phyloP scores from a whole-genome alignment of 2,797 vertebrate genomes.

The Girardinus metallicus region DNA sequence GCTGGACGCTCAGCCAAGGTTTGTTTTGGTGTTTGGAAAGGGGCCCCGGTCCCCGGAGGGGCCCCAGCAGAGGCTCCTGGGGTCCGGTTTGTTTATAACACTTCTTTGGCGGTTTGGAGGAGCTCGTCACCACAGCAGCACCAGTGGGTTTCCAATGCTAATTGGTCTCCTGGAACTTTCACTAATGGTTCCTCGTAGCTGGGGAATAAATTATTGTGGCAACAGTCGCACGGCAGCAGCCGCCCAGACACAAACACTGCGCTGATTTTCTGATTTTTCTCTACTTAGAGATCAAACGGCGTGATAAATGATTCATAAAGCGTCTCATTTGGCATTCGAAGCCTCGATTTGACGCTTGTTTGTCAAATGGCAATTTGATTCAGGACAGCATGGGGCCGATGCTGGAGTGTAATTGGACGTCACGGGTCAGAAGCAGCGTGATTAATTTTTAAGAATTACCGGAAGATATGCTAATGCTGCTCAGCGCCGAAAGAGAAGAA shows the following conservation, averaged over 20 bases:
- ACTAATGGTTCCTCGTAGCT: constrained; percentile 87
- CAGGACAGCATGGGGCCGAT: constrained; percentile 67
- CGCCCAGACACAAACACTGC: constrained; percentile 62
- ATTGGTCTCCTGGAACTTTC: constrained; percentile 88
- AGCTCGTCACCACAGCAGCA: constrained; percentile 83
- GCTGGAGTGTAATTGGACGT: constrained; percentile 62
- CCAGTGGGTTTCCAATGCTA: constrained; percentile 83
- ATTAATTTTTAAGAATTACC: constrained; percentile 75
- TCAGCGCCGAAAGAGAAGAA: constrained; percentile 10
- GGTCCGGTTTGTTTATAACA: constrained; percentile 89
- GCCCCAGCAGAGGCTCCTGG: constrained; percentile 74
- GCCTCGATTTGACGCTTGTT: constrained; percentile 70
- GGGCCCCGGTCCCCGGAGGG: constrained; percentile 73
- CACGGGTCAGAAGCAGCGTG: constrained; percentile 50
- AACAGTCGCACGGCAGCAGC: constrained; percentile 69
- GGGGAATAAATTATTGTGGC: constrained; percentile 85
- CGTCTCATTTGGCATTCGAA: constrained; percentile 72
- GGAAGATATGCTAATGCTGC: constrained; percentile 63
- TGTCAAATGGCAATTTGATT: constrained; percentile 81
- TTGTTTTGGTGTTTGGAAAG: constrained; percentile 81
- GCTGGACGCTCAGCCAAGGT: constrained; percentile 81
- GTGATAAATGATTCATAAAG: constrained; percentile 82
- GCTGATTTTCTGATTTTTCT: constrained; percentile 73
- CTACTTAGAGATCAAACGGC: constrained; percentile 76
- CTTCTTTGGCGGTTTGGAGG: constrained; percentile 86